Percentiles rank a stretch among this genome's conserved stretches.
Conservation (phyloP, 2,797 vertebrate species). For the Prunella strophiata region DNA sequence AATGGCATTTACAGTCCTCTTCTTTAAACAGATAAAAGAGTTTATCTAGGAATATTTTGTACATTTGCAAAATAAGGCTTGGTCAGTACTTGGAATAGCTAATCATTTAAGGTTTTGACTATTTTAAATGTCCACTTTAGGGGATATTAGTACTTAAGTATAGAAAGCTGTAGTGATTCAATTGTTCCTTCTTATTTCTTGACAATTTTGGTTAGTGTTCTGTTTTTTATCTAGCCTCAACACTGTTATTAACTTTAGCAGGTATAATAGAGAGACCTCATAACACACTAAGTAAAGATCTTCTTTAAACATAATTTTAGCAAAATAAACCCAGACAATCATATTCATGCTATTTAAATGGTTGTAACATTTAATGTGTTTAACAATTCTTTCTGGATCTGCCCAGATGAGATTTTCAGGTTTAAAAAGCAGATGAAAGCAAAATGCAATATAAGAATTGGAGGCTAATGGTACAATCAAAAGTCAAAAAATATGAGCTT, state of each 20-base stretch:
- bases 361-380: conserved; percentile 68
- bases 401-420: conserved; percentile 70
- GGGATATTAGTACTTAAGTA: conserved; percentile 39
- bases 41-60: not conserved
- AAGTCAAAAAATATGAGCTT: not conserved
- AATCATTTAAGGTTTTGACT: conserved; percentile 35
- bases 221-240: conserved; percentile 64
- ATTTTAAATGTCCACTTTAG: conserved; percentile 55
- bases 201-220: conserved; percentile 11
- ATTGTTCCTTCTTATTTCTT: not conserved
- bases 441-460: conserved; percentile 50
- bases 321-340: conserved; percentile 72
- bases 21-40: not conserved
- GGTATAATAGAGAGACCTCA: conserved; percentile 40
- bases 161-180: not conserved
- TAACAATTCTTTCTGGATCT: conserved; percentile 62
- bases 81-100: conserved; percentile 1
- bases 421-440: conserved; percentile 69
- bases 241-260: conserved; percentile 69
- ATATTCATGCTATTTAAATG: conserved; percentile 71
- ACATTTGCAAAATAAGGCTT: conserved; percentile 3
- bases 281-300: conserved; percentile 58
- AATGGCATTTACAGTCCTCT: not conserved
- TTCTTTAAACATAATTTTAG: conserved; percentile 75
- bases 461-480: conserved; percentile 53